phyloP scores from a whole-genome alignment of 2,797 vertebrate species.

The Columba guinea region DNA sequence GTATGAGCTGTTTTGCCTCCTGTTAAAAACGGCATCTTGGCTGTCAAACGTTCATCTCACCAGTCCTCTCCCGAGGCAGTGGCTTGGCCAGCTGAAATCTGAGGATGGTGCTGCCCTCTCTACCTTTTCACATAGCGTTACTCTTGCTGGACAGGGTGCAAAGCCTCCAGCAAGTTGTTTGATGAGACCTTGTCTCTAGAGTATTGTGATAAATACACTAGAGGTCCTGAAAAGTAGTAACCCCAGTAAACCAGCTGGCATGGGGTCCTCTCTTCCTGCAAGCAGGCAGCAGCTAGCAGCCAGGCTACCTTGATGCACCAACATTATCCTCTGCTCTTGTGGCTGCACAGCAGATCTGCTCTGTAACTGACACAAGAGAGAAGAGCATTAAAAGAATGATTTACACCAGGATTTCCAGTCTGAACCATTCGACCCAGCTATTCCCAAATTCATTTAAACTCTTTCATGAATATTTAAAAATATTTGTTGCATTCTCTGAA shows the following conservation, averaged over 20 bases:
- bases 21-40: background rate
- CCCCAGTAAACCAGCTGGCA: background rate
- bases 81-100: background rate
- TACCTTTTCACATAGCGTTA: background rate
- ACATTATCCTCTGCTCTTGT: background rate
- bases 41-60: background rate
- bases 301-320: background rate
- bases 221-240: background rate
- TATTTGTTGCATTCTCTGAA: background rate
- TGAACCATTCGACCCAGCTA: background rate
- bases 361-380: background rate
- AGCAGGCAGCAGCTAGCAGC: background rate
- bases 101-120: accelerated
- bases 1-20: background rate
- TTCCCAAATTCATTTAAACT: background rate
- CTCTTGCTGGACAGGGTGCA: background rate
- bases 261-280: background rate
- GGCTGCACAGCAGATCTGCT: background rate
- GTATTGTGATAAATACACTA: background rate
- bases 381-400: background rate
- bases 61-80: background rate
- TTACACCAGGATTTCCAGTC: background rate
- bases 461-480: background rate
- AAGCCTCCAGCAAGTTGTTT: background rate
- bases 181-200: background rate